phyloP scores from a whole-genome alignment of 2,113 vertebrate species.

The Dicerorhinus sumatrensis region DNA sequence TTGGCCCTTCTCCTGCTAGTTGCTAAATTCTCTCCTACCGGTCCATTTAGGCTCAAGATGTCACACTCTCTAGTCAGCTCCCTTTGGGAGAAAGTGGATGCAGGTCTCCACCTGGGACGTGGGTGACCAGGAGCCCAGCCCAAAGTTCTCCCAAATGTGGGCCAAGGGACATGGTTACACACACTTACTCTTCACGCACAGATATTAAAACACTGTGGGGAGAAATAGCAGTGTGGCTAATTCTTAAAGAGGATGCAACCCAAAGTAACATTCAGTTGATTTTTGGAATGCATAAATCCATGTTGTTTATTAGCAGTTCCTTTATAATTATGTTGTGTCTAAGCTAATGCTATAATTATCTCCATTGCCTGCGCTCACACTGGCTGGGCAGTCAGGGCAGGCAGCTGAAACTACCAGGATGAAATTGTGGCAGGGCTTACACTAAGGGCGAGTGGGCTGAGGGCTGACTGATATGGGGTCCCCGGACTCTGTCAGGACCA shows the following conservation, averaged over 20 bases:
- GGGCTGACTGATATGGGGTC: background rate
- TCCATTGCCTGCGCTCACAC: background rate
- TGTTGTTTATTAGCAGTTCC: background rate
- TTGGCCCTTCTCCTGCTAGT: background rate
- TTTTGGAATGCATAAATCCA: background rate
- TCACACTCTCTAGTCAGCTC: background rate
- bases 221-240: background rate
- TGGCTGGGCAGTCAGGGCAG: conserved; percentile 28
- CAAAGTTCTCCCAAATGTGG: background rate
- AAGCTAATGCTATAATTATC: conserved; percentile 59
- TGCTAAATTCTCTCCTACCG: background rate
- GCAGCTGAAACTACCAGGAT: background rate
- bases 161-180: background rate
- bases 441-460: fast-evolving
- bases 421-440: fast-evolving
- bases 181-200: background rate
- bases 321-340: conserved; percentile 68
- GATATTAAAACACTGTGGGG: background rate
- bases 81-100: background rate
- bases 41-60: background rate
- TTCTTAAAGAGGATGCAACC: background rate
- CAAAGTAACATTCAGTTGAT: background rate
- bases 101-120: background rate
- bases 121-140: background rate
- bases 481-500: background rate